Conservation (phyloP, 2,797 vertebrate genomes). For the Mustela erminea region DNA sequence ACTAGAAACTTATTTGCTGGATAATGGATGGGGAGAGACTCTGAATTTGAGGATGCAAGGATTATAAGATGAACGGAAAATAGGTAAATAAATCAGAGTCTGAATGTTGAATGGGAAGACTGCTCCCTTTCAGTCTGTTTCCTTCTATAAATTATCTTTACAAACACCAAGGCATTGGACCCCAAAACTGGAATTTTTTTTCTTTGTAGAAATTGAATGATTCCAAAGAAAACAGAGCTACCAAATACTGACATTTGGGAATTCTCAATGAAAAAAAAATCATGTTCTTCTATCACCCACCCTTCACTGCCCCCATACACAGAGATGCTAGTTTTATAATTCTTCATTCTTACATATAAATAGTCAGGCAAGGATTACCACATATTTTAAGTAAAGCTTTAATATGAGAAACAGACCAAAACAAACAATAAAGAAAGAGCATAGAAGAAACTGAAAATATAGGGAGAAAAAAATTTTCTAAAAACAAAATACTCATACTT, state of each 20-base stretch:
- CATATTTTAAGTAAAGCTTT: not conserved
- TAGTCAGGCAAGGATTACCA: not conserved
- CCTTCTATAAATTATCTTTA: not conserved
- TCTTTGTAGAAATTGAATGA: not conserved
- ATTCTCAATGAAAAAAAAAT: not conserved
- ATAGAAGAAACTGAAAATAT: not conserved
- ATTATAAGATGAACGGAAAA: conserved; percentile 1
- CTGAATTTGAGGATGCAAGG: not conserved
- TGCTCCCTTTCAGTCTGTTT: not conserved
- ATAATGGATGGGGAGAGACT: not conserved
- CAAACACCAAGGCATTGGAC: not conserved
- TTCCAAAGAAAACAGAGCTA: not conserved
- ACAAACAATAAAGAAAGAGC: not conserved
- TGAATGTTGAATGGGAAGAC: not conserved
- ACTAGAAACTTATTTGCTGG: conserved; percentile 24
- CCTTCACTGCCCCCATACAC: not conserved
- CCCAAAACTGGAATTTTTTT: not conserved
- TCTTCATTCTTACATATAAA: conserved; percentile 17
- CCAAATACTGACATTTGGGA: not conserved
- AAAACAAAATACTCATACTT: not conserved
- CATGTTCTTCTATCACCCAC: not conserved
- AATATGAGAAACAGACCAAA: conserved; percentile 14
- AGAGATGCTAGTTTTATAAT: not conserved
- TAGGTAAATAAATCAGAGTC: not conserved
- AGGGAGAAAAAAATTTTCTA: not conserved